These are phyloP conservation scores for Lapara coniferarum DNA, from an alignment of 2,888 invertebrate genomes.

Conservation along the genomic window DNA sequence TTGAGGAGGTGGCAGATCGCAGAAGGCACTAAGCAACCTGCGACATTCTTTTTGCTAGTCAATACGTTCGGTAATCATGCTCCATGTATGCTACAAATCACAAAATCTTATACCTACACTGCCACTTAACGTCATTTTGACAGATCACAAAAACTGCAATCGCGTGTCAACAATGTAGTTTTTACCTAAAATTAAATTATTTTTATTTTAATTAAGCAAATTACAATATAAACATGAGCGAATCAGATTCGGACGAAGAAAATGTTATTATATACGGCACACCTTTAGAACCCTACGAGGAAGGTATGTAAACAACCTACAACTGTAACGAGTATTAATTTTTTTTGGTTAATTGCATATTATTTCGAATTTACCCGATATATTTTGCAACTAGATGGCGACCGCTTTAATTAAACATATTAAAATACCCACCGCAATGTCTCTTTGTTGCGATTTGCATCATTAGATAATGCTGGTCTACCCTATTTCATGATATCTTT, in stretches of 20 bases:
- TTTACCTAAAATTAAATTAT: neutral
- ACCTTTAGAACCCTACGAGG: slow-evolving; percentile 91
- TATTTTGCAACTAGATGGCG: no score
- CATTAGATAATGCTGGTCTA: no score
- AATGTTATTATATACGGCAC: slow-evolving; percentile 90
- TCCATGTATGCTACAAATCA: neutral
- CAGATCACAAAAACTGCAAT: neutral
- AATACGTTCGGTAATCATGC: no score
- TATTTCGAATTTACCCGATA: neutral
- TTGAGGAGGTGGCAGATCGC: no score
- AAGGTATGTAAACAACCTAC: slow-evolving; percentile 84
- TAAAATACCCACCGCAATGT: no score
- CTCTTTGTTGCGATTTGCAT: no score
- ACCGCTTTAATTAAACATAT: no score
- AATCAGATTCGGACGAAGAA: slow-evolving; percentile 84
- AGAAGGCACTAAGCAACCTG: no score
- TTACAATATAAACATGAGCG: slow-evolving; percentile 53
- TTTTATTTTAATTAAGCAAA: neutral
- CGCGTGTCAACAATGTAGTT: neutral
- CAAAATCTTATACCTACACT: neutral
- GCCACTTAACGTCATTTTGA: neutral
- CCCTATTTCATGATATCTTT: no score
- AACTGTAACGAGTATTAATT: neutral
- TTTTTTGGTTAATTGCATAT: neutral
- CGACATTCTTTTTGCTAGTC: no score